Conservation (phyloP, 2,113 vertebrate species). For the Eublepharis macularius region DNA sequence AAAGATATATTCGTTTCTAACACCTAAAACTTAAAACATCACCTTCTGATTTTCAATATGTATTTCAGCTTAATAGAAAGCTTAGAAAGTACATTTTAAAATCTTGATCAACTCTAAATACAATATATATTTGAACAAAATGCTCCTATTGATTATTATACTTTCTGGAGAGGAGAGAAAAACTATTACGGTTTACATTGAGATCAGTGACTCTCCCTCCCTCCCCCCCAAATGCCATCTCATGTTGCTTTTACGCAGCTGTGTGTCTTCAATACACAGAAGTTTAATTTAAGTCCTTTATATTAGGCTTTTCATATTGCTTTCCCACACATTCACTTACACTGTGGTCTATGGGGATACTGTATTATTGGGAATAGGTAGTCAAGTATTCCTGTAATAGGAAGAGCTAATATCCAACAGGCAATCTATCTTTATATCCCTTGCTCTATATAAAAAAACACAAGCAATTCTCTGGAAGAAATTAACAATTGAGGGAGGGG, state of each 20-base stretch:
- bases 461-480: neutral
- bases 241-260: neutral
- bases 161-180: neutral
- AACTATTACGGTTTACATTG: neutral
- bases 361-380: neutral
- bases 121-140: neutral
- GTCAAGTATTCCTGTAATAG: neutral
- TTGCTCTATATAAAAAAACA: neutral
- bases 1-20: no score
- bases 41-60: neutral
- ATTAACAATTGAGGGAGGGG: neutral
- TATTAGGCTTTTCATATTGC: conserved; percentile 3
- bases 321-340: neutral
- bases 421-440: neutral
- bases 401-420: neutral
- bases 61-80: neutral
- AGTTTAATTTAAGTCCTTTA: neutral
- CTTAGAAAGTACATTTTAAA: neutral
- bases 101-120: neutral
- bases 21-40: no score
- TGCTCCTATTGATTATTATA: neutral
- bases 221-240: no score
- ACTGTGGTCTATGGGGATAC: neutral
- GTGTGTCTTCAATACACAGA: neutral
- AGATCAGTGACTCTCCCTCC: neutral